These are phyloP conservation scores for Phrynocephalus vlangalii DNA, from an alignment of 2,797 vertebrate genomes.

Conservation along the genomic window DNA sequence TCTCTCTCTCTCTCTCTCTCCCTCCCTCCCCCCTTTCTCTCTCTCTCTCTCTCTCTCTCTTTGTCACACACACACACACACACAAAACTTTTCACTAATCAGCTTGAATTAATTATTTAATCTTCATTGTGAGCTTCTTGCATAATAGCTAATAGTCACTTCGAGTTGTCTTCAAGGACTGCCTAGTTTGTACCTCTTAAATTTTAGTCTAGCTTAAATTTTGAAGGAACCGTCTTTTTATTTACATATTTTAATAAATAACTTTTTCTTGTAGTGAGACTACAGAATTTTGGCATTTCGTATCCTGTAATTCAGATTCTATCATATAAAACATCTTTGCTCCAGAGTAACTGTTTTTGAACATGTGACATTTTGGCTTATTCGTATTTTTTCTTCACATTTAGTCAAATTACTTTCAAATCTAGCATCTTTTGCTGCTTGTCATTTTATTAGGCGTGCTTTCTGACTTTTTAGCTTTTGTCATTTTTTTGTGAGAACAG, in stretches of 20 bases:
- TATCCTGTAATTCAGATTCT: not conserved
- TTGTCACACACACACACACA: not conserved
- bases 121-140: constrained; percentile 12
- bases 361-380: not conserved
- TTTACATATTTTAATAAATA: not conserved
- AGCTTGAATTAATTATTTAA: constrained; percentile 5
- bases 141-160: not conserved
- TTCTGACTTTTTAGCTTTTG: not conserved
- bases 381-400: not conserved
- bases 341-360: not conserved
- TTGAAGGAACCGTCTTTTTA: not conserved
- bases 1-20: too few species aligned
- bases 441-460: not conserved
- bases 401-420: not conserved
- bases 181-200: not conserved
- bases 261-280: not conserved
- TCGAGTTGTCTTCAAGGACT: constrained; percentile 1
- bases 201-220: not conserved
- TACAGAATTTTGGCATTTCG: not conserved
- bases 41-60: too few species aligned
- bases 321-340: not conserved
- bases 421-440: not conserved
- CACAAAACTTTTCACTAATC: not conserved
- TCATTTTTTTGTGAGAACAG: not conserved
- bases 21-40: too few species aligned